phyloP scores from a whole-genome alignment of 53 echinoderm and acorn worm genomes.

The Crossaster papposus region DNA sequence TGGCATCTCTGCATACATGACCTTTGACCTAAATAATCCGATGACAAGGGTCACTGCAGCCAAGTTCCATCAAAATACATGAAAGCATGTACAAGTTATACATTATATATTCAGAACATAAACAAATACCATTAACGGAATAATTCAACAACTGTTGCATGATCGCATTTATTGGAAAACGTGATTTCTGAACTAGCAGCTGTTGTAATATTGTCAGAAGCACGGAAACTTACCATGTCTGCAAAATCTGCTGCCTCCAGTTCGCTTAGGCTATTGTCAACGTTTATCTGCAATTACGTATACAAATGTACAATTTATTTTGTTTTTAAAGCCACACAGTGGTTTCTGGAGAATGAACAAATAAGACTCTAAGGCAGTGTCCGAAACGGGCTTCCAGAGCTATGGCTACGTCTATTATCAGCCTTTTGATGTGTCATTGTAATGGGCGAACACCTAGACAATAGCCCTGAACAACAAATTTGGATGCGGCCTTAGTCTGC shows the following conservation, averaged over 20 bases:
- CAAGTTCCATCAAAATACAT: too few species aligned
- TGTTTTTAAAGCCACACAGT: not conserved
- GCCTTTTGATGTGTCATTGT: too few species aligned
- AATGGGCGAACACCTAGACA: too few species aligned
- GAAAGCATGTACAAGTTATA: too few species aligned
- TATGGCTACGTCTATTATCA: too few species aligned
- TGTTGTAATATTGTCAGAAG: not conserved
- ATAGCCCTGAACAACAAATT: too few species aligned
- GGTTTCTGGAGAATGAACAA: not conserved
- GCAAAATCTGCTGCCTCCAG: slow-evolving; percentile 97
- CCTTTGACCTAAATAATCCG: too few species aligned
- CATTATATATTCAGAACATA: too few species aligned
- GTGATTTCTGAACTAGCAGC: not conserved
- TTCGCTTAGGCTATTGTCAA: slow-evolving; percentile 89
- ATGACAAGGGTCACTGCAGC: too few species aligned
- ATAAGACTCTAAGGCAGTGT: not conserved
- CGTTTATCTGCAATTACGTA: slow-evolving; percentile 67
- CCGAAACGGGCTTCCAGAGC: too few species aligned
- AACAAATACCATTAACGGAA: not conserved
- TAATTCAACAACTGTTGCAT: not conserved
- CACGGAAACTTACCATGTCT: slow-evolving; percentile 76
- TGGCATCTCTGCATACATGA: too few species aligned
- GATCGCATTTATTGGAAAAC: not conserved
- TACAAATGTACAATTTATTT: not conserved
- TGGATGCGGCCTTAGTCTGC: too few species aligned